Conservation (phyloP, 2,888 invertebrate species). For the Epinotia bilunana region DNA sequence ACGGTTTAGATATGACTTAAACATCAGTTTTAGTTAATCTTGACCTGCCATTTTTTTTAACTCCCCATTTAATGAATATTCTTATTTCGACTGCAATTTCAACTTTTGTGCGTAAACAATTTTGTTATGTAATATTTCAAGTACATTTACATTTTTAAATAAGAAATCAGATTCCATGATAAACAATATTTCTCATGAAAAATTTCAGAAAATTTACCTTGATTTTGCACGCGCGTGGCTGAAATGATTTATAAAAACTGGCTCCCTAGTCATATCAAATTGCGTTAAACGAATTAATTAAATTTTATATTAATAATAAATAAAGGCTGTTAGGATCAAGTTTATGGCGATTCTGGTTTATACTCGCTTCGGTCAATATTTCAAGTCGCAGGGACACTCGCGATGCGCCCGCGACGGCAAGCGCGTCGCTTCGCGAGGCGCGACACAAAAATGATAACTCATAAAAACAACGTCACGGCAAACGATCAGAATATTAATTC, state of each 20-base stretch:
- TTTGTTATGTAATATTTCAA: background rate
- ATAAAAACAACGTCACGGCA: constrained; percentile 84
- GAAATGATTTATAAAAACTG: background rate
- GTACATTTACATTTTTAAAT: background rate
- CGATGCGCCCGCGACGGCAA: constrained; percentile 57
- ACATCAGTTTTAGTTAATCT: too few species aligned
- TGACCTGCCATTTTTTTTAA: too few species aligned
- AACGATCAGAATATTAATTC: constrained; percentile 85
- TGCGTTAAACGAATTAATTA: constrained; percentile 67
- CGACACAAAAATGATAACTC: constrained; percentile 84
- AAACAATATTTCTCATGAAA: background rate
- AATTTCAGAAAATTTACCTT: background rate
- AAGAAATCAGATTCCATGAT: too few species aligned
- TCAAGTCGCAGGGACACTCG: constrained; percentile 59
- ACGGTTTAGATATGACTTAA: too few species aligned
- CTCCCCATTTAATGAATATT: too few species aligned
- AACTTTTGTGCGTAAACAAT: too few species aligned
- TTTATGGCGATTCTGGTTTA: constrained; percentile 77
- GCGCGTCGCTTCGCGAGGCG: constrained; percentile 61
- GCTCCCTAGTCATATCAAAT: constrained; percentile 35
- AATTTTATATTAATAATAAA: constrained; percentile 71
- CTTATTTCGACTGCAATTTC: too few species aligned
- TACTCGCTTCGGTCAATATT: constrained; percentile 74
- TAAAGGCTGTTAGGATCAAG: constrained; percentile 75
- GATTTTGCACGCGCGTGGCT: background rate